Evolutionary conservation across 2,888 invertebrate species (phyloP).

Genomic region (Meteorus cinctellus): DNA sequence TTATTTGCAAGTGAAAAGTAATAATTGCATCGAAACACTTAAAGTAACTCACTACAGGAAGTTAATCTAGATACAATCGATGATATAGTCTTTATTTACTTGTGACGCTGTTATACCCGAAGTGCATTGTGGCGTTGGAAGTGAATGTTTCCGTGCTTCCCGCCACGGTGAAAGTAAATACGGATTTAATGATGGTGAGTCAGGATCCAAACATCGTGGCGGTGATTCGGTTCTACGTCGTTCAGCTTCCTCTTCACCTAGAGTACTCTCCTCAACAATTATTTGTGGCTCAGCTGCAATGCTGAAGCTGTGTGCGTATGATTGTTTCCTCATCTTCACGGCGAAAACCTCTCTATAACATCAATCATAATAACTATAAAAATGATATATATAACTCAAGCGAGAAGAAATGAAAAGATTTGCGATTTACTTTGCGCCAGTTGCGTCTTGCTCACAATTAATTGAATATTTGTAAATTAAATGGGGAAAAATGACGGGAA

Average conservation of each 20-base stretch:
- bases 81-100: constrained; percentile 61
- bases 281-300: constrained; percentile 83
- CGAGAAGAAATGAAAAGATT: no score
- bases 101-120: constrained; percentile 91
- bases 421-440: no score
- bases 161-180: constrained; percentile 88
- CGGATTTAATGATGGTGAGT: constrained; percentile 85
- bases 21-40: no score
- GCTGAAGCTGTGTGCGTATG: constrained; percentile 59
- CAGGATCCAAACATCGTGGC: constrained; percentile 81
- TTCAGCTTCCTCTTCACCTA: constrained; percentile 80
- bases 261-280: constrained; percentile 86
- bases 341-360: background rate
- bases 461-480: no score
- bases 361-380: background rate
- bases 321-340: constrained; percentile 66
- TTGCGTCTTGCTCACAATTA: no score
- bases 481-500: no score
- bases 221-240: constrained; percentile 74
- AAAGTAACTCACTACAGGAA: no score
- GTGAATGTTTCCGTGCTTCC: constrained; percentile 86
- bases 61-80: background rate
- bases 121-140: constrained; percentile 89
- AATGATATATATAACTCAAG: no score
- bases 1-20: no score